Percentiles rank a stretch among this genome's conserved stretches.
Conservation (phyloP, 2,797 vertebrate genomes). For the Mormyrus proboscirostris region DNA sequence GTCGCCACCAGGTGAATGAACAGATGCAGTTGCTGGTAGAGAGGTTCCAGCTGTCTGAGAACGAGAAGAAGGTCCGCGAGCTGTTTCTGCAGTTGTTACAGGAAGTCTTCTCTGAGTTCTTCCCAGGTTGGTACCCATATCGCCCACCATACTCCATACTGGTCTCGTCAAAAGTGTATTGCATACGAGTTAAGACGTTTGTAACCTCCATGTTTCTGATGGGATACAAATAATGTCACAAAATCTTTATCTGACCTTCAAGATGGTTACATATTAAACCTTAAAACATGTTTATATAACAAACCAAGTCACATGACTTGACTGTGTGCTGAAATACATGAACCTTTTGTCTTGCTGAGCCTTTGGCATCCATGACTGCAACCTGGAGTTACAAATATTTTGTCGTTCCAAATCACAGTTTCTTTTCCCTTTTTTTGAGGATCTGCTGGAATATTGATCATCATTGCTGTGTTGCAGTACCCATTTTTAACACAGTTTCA, state of each 20-base stretch:
- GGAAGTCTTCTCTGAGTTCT: constrained; percentile 83
- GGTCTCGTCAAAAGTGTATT: neutral
- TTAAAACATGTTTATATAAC: neutral
- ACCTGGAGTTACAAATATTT: constrained; percentile 1
- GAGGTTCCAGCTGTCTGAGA: constrained; percentile 70
- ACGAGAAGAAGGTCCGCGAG: constrained; percentile 64
- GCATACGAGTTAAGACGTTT: neutral
- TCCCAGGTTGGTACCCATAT: constrained; percentile 65
- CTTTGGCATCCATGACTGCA: neutral
- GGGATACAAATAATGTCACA: neutral
- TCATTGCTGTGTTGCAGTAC: neutral
- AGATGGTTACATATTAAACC: neutral
- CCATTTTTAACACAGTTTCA: neutral
- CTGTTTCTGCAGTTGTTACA: constrained; percentile 77
- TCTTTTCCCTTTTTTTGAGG: neutral
- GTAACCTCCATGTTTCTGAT: neutral
- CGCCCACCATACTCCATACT: neutral
- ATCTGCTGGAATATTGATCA: neutral
- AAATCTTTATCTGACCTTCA: neutral
- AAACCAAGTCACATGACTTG: neutral
- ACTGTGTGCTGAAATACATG: neutral
- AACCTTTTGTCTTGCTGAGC: neutral
- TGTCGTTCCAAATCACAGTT: neutral
- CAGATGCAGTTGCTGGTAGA: constrained; percentile 73
- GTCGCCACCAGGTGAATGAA: constrained; percentile 61